Evolutionary conservation across 37 sponge, comb jelly and placozoan species (phyloP), one percentile per base, ranked within the genome.

Genomic region (Spongilla lacustris): DNA sequence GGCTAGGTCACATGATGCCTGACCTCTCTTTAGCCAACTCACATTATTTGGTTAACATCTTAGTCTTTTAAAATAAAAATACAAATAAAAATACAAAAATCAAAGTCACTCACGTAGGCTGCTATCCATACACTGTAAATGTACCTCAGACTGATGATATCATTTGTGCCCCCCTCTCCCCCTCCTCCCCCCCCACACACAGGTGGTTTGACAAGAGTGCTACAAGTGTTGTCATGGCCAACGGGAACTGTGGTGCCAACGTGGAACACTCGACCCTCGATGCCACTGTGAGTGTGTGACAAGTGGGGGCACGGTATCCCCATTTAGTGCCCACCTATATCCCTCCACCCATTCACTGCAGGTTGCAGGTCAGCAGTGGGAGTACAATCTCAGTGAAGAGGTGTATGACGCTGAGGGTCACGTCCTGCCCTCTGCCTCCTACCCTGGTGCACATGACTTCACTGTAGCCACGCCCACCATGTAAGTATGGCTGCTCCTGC

Each of bases 191-290:
- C 67, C 21, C 21, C 14, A n/a, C 35, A 29, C 31, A 80, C 74
- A 79, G 85, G 31, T 94, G 95, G 95, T 91, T 88, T 78, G 95
- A 94, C 66, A 94, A 94, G 75, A 41, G 46, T 17, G 25, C 85
- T 67, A 69, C n/a, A 0, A 4, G 85, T 4, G 24, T 77, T 4
- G 41, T 85, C 41, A 36, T 36, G 58, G 34, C 82, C 25, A 75
- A 86, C 73, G 95, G 83, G 0, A 24, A 22, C 73, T 3, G 37
- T 2, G 83, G 89, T 4, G 77, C 78, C 58, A 92, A 96, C 67
- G 86, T 85, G 0, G 96, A 96, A 77, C 96, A 96, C 82, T 79
- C 87, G 23, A 21, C 24, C 25, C 58, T 94, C 25, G 95, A 94
- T 79, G 95, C 95, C 21, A 94, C 92, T 12, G 85, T 93, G 36